A percentile compares a stretch with the other conserved stretches of the same genome.
phyloP scores from a whole-genome alignment of 2,797 vertebrate species.

The Lepidocolaptes lacrymiger region DNA sequence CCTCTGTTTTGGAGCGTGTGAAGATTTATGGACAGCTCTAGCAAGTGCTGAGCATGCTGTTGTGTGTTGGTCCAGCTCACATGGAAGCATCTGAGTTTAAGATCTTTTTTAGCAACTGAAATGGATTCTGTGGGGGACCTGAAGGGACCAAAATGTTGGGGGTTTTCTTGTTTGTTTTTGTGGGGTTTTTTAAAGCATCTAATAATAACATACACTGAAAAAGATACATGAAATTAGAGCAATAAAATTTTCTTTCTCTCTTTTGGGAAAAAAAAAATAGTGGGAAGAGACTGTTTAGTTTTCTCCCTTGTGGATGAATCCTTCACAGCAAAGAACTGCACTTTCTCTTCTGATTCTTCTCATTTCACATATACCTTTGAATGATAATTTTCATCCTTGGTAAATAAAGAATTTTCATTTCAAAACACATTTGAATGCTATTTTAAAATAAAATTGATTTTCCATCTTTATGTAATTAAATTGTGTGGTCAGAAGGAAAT shows the following conservation, averaged over 20 bases:
- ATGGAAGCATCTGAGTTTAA: neutral
- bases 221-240: neutral
- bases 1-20: constrained; percentile 3
- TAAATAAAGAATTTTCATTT: constrained; percentile 26
- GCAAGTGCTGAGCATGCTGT: neutral
- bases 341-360: constrained; percentile 23
- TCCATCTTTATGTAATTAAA: constrained; percentile 34
- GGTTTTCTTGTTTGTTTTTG: neutral
- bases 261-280: too few species aligned
- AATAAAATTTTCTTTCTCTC: neutral
- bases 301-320: constrained; percentile 1
- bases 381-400: constrained; percentile 40
- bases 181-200: neutral
- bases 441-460: constrained; percentile 29
- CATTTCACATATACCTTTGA: constrained; percentile 17
- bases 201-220: neutral
- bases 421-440: neutral
- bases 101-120: neutral
- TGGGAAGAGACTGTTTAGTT: neutral
- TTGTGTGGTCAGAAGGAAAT: neutral
- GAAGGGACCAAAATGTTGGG: neutral
- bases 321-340: constrained; percentile 15
- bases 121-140: neutral
- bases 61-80: neutral
- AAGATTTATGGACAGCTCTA: constrained; percentile 47